Conservation (phyloP, 2,797 vertebrate species). For the Eptatretus atami region DNA sequence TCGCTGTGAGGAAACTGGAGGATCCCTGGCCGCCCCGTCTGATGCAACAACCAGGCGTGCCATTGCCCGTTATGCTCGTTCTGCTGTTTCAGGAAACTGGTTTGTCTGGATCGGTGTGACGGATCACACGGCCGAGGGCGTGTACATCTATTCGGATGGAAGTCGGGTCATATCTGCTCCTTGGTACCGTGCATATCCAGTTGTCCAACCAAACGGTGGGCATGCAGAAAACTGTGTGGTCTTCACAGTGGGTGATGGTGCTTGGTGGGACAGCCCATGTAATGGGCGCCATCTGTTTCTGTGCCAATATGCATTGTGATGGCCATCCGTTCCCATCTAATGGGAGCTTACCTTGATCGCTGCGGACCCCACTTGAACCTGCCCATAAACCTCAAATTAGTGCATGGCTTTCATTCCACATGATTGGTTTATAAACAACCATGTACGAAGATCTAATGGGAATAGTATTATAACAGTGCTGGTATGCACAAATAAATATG, state of each 20-base stretch:
- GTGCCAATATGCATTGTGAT: conserved; percentile 25
- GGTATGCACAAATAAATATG: too few species aligned
- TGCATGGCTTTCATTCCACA: too few species aligned
- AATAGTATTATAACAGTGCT: too few species aligned
- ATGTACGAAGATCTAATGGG: too few species aligned
- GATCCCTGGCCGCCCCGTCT: conserved; percentile 37
- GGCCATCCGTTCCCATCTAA: too few species aligned
- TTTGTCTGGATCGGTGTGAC: conserved; percentile 51
- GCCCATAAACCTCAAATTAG: too few species aligned
- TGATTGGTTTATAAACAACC: too few species aligned
- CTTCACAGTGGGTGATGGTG: conserved; percentile 46
- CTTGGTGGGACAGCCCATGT: conserved; percentile 78
- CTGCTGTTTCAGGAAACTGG: conserved; percentile 41
- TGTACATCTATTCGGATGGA: conserved; percentile 32
- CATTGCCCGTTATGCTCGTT: conserved; percentile 26
- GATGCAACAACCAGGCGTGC: conserved; percentile 34
- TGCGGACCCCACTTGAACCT: too few species aligned
- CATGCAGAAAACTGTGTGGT: conserved; percentile 47
- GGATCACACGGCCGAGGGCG: conserved; percentile 35
- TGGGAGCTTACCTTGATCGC: too few species aligned
- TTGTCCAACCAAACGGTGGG: conserved; percentile 47
- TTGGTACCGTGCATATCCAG: conserved; percentile 46
- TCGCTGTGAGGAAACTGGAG: conserved; percentile 31
- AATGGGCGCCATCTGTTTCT: conserved; percentile 41
- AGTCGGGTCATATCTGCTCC: conserved; percentile 40